Base-by-base conservation (phyloP, 2,113 vertebrate genomes). In the Otus sunia region DNA sequence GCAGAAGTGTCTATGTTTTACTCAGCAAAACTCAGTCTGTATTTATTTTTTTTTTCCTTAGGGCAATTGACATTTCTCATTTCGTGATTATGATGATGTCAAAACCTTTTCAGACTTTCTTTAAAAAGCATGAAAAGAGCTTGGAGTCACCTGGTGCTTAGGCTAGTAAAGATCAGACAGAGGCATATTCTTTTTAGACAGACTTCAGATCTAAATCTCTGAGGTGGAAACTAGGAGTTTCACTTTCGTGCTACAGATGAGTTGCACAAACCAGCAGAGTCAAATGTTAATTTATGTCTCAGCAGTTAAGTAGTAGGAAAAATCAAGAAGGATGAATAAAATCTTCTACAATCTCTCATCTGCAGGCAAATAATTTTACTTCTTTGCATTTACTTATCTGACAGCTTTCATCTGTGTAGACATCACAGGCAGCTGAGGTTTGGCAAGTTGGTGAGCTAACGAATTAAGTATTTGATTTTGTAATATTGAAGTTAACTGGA, bases 281-380 rank as follows among this genome's bases (percentile, higher is more conserved):
- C 80, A 94, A 79, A 82, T 62, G 69, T 91, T 91, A 91, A 91
- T 95, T 95, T 93, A 45, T 78, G 50, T 95, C 80, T 87, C 7
- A 0, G 66, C 66, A 32, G 89, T 82, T 92, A 92, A 95, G 69
- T 91, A 94, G 62, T 50, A 82, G 43, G 67, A 90, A 86, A 91
- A 95, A 82, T 90, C 67, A 94, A 66, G 85, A 50, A 66, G 63
- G 82, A 73, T 73, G 56, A 93, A 80, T 76, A 88, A 86, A 86
- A 73, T 63, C 59, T 58, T 75, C 55, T 87, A 25, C 20, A 45
- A 26, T 79, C 74, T 95, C 66, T 91, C 53, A 82, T 96, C 55
- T 93, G 86, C 71, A 91, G 86, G 94, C 90, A 92, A 91, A 94
- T 91, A 76, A 88, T 96, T 86, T 60, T 59, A 75, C 53, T 79